Evolutionary conservation across 2,113 vertebrate species (phyloP).

Genomic region (Morone chrysops): DNA sequence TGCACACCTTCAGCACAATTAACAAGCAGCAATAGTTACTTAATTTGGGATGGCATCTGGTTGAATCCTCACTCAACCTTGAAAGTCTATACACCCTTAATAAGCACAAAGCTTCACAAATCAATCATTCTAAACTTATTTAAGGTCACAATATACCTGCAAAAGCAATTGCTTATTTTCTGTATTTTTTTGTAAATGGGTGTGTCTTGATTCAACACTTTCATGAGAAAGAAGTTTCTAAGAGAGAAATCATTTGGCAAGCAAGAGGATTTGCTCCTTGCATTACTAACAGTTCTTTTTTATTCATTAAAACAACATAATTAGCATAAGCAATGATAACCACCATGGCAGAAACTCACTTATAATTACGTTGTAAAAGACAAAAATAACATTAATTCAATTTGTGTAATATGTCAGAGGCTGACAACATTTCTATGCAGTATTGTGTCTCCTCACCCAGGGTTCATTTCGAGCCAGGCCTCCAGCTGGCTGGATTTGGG

Average conservation of each 20-base stretch:
- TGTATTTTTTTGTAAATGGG: too few species aligned
- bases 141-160: background rate
- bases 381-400: background rate
- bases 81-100: background rate
- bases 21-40: background rate
- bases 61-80: background rate
- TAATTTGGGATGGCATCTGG: background rate
- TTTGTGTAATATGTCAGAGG: background rate
- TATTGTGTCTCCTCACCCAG: slow-evolving; percentile 85
- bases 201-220: too few species aligned
- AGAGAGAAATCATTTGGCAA: too few species aligned
- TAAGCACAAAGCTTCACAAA: background rate
- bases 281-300: too few species aligned
- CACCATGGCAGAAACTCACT: background rate
- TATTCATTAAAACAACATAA: too few species aligned
- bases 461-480: slow-evolving; percentile 99
- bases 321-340: too few species aligned
- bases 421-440: background rate
- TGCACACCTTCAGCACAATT: too few species aligned
- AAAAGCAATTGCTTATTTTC: too few species aligned
- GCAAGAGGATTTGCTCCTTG: too few species aligned
- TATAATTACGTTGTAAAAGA: background rate
- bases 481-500: slow-evolving; percentile 98
- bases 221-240: too few species aligned
- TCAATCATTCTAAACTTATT: background rate